phyloP scores from a whole-genome alignment of 2,888 invertebrate species.

The Lasioglossum figueresi region DNA sequence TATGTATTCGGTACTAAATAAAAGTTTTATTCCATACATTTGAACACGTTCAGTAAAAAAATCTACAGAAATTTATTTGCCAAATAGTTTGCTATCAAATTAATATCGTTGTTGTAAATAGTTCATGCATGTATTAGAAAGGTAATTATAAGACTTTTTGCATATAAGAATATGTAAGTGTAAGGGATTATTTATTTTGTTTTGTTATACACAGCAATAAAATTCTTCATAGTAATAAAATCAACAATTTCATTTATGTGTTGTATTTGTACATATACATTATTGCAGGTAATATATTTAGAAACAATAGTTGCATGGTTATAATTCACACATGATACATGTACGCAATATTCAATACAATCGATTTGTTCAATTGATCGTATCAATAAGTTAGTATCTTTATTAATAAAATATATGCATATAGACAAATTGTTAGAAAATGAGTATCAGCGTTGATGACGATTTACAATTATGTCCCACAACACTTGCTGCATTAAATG shows the following conservation, averaged over 20 bases:
- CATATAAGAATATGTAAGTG: no score
- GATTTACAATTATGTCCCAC: conserved; percentile 88
- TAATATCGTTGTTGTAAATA: neutral
- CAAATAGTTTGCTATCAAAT: neutral
- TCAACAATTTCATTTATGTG: neutral
- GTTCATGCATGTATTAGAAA: neutral
- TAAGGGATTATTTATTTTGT: neutral
- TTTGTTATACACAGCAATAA: neutral
- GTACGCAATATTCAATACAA: neutral
- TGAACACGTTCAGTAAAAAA: neutral
- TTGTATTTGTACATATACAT: neutral
- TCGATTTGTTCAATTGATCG: neutral
- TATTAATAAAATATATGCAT: conserved; percentile 18
- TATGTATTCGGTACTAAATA: neutral
- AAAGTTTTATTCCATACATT: neutral
- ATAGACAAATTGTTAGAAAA: conserved; percentile 46
- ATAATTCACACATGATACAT: neutral
- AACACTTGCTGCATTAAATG: conserved; percentile 90
- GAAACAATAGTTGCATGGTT: neutral
- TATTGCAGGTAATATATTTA: neutral
- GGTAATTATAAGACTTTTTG: no score
- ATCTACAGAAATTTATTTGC: neutral
- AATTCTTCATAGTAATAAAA: neutral
- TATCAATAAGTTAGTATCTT: neutral
- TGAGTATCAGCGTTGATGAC: conserved; percentile 84